Percentiles rank a stretch among this genome's conserved stretches.
phyloP scores from a whole-genome alignment of 2,888 invertebrate species.

The Anaspis maculata region DNA sequence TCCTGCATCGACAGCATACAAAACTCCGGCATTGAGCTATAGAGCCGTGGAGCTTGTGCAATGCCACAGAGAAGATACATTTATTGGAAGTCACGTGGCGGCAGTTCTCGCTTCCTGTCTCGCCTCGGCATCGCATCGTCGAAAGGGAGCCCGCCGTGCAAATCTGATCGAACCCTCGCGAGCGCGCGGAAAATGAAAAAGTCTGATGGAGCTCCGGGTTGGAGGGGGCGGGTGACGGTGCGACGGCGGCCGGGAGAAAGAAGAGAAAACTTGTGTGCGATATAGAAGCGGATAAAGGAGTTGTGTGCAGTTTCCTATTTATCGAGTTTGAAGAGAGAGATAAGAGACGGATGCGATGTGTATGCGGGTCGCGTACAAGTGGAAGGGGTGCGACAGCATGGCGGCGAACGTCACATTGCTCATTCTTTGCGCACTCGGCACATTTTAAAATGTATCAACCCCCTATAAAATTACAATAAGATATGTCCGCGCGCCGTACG shows the following conservation, averaged over 20 bases:
- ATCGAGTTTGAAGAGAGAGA: slow-evolving; percentile 38
- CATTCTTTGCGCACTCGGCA: slow-evolving; percentile 44
- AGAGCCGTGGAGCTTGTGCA: too few species aligned
- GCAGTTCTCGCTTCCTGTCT: slow-evolving; percentile 14
- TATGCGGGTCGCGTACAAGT: slow-evolving; percentile 40
- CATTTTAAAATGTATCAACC: slow-evolving; percentile 45
- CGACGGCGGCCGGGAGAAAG: too few species aligned
- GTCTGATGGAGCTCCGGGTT: slow-evolving; percentile 33
- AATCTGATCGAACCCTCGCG: slow-evolving; percentile 37
- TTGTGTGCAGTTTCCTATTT: slow-evolving; percentile 41
- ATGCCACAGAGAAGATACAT: too few species aligned
- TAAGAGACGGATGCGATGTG: slow-evolving; percentile 36
- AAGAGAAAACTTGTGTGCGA: too few species aligned
- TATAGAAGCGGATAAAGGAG: slow-evolving; percentile 36
- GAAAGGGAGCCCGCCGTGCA: slow-evolving; percentile 1
- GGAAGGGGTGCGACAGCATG: slow-evolving; percentile 42
- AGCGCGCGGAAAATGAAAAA: slow-evolving; percentile 38
- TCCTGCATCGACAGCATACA: too few species aligned
- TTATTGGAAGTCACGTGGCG: slow-evolving; percentile 11
- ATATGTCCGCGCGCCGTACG: slow-evolving; percentile 31
- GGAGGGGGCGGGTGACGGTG: too few species aligned
- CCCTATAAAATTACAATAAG: slow-evolving; percentile 44
- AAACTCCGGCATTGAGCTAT: too few species aligned
- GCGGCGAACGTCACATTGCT: slow-evolving; percentile 44
- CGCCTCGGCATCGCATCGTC: too few species aligned